Evolutionary conservation across 2,113 vertebrate species (phyloP).

Genomic region (Solea solea): DNA sequence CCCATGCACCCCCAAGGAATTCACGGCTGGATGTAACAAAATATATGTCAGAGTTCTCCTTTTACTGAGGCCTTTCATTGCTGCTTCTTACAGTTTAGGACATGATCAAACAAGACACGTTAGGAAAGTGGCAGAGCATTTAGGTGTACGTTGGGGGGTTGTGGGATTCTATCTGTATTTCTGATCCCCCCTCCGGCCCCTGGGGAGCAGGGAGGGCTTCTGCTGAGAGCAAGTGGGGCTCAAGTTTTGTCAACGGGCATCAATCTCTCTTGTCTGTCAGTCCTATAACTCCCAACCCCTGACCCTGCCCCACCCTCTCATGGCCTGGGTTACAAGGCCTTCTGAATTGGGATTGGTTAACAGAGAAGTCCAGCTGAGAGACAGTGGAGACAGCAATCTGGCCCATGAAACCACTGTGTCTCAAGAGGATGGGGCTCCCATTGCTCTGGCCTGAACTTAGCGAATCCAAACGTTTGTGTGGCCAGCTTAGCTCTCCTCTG

Average conservation of each 20-base stretch:
- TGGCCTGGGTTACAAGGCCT: slow-evolving; percentile 66
- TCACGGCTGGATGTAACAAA: slow-evolving; percentile 66
- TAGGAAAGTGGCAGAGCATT: slow-evolving; percentile 50
- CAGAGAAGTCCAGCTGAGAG: slow-evolving; percentile 62
- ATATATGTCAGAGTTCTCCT: slow-evolving; percentile 69
- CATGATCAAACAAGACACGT: slow-evolving; percentile 60
- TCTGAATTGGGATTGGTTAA: slow-evolving; percentile 56
- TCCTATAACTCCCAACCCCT: slow-evolving; percentile 69
- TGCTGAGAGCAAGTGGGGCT: slow-evolving; percentile 63
- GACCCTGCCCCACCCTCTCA: slow-evolving; percentile 70
- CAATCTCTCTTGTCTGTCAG: slow-evolving; percentile 78
- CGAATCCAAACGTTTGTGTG: slow-evolving; percentile 16
- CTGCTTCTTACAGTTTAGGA: slow-evolving; percentile 59
- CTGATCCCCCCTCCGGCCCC: slow-evolving; percentile 45
- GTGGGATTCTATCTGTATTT: slow-evolving; percentile 44
- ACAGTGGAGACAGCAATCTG: slow-evolving; percentile 71
- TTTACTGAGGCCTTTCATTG: slow-evolving; percentile 56
- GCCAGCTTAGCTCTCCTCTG: neutral
- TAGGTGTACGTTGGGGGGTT: slow-evolving; percentile 37
- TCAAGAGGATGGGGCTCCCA: slow-evolving; percentile 44
- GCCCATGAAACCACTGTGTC: slow-evolving; percentile 59
- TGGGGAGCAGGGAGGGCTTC: slow-evolving; percentile 58
- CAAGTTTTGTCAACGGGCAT: slow-evolving; percentile 79
- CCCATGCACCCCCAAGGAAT: slow-evolving; percentile 52
- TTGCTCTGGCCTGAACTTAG: slow-evolving; percentile 35